Evolutionary conservation across 2,113 vertebrate species (phyloP).

Genomic region (Merops nubicus): DNA sequence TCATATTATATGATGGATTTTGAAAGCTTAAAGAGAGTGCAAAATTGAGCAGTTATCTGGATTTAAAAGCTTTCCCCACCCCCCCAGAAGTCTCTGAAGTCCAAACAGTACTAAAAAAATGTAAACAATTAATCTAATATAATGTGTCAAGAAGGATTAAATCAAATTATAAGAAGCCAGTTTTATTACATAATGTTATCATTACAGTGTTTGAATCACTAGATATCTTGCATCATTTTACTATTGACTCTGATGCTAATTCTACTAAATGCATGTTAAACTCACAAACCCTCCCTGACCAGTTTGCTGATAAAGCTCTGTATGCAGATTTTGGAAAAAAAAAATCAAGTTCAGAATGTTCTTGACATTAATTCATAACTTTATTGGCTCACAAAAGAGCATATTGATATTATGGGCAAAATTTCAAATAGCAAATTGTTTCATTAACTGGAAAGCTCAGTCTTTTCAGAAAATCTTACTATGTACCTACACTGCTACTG

Average conservation of each 20-base stretch:
- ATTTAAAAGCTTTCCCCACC: background rate
- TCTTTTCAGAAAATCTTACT: background rate
- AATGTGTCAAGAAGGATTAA: background rate
- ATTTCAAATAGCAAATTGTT: background rate
- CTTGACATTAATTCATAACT: background rate
- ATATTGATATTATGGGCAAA: background rate
- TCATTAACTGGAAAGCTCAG: background rate
- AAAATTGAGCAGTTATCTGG: background rate
- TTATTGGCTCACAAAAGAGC: background rate
- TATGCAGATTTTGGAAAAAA: background rate
- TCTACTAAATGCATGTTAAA: background rate
- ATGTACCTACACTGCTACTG: background rate
- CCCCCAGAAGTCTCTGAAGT: background rate
- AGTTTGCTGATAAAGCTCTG: background rate
- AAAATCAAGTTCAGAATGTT: background rate
- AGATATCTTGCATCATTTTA: background rate
- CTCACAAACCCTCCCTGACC: background rate
- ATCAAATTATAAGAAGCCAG: background rate
- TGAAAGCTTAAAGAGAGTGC: background rate
- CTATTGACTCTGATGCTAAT: background rate
- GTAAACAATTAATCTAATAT: background rate
- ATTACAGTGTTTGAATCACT: background rate
- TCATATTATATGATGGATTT: background rate
- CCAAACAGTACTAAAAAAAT: background rate
- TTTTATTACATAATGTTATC: background rate